Conservation (phyloP, 2,797 vertebrate genomes). For the Danio choprae region DNA sequence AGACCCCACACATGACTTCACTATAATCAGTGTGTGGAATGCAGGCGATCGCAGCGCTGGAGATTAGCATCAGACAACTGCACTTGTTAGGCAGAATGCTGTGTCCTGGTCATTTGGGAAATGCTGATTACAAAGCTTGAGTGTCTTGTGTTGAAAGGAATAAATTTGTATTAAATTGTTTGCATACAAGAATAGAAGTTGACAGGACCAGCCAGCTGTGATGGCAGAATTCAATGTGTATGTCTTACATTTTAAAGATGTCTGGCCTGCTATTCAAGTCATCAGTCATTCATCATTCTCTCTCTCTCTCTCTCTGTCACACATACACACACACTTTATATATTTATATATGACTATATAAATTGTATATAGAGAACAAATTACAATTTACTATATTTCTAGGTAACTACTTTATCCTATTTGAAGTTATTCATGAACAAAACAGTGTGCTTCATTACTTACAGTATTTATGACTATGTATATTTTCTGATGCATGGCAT, state of each 20-base stretch:
- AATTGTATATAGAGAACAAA: no score
- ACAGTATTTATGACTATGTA: no score
- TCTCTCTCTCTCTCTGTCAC: no score
- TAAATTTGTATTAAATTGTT: constrained; percentile 50
- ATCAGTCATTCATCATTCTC: background rate
- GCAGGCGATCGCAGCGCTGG: constrained; percentile 36
- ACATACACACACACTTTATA: no score
- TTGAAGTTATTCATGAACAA: no score
- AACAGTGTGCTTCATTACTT: no score
- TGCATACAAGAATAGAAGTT: constrained; percentile 28
- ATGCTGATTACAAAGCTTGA: constrained; percentile 41
- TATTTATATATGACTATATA: no score
- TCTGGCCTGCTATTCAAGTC: background rate
- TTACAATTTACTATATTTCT: no score
- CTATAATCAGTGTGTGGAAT: constrained; percentile 50
- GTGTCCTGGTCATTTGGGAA: constrained; percentile 44
- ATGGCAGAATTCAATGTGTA: constrained; percentile 7
- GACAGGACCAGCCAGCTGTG: constrained; percentile 14
- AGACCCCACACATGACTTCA: constrained; percentile 41
- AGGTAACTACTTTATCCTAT: no score
- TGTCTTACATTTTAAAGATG: constrained; percentile 18
- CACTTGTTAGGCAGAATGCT: constrained; percentile 26
- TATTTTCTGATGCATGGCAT: no score
- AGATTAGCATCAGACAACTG: constrained; percentile 51
- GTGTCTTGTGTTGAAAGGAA: constrained; percentile 41